phyloP scores from a whole-genome alignment of 2,888 invertebrate genomes.

The Eucera pruinosa region DNA sequence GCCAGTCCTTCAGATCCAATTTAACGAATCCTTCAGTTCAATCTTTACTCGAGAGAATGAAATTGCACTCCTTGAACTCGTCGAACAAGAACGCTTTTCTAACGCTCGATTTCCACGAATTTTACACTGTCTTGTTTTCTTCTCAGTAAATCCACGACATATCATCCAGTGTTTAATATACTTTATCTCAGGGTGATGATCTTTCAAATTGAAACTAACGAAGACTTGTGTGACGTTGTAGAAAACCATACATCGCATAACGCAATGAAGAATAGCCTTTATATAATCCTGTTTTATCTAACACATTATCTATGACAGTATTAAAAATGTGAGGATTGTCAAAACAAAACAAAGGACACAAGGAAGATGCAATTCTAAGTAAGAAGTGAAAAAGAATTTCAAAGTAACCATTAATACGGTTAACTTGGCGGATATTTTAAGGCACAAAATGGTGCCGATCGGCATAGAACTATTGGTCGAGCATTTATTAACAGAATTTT shows the following conservation, averaged over 20 bases:
- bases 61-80: slow-evolving; percentile 14
- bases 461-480: too few species aligned
- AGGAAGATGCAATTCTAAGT: too few species aligned
- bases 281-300: too few species aligned
- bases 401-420: too few species aligned
- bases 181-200: background rate
- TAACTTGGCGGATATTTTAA: too few species aligned
- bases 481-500: too few species aligned
- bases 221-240: background rate
- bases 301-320: too few species aligned
- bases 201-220: slow-evolving; percentile 2
- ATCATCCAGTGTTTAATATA: background rate
- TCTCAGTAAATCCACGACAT: background rate
- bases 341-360: too few species aligned
- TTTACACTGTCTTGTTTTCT: background rate
- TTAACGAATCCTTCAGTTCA: slow-evolving; percentile 26
- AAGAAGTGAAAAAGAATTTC: too few species aligned
- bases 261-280: too few species aligned
- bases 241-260: background rate
- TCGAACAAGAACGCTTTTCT: background rate
- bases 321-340: too few species aligned
- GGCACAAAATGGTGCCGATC: too few species aligned
- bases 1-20: slow-evolving; percentile 24
- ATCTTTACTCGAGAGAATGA: slow-evolving; percentile 3
- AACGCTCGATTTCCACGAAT: slow-evolving; percentile 5